Percentiles rank a stretch among this genome's conserved stretches.
phyloP scores from a whole-genome alignment of 1,140 invertebrate genomes.

The Lepidostoma basale region DNA sequence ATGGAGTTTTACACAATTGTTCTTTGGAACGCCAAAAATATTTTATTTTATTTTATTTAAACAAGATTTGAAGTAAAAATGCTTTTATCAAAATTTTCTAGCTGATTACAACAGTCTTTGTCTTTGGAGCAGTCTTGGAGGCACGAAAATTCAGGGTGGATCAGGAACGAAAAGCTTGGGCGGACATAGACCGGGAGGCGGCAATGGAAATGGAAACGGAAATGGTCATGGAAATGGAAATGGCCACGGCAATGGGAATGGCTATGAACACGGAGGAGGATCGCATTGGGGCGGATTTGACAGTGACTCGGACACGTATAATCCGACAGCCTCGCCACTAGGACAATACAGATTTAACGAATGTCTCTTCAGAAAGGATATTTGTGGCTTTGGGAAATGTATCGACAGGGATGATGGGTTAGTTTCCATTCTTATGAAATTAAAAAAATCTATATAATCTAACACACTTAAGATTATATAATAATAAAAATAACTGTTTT shows the following conservation, averaged over 20 bases:
- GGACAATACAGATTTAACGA: conserved; percentile 68
- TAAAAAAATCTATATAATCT: too few species aligned
- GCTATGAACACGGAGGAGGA: not conserved
- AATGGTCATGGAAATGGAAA: conserved; percentile 18
- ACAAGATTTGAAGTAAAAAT: too few species aligned
- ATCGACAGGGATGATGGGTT: conserved; percentile 77
- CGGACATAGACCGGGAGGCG: conserved; percentile 12
- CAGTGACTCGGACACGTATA: conserved; percentile 2
- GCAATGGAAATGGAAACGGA: conserved; percentile 32
- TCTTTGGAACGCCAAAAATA: too few species aligned
- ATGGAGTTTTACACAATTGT: too few species aligned
- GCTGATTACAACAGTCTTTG: conserved; percentile 44
- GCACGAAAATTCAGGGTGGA: conserved; percentile 10
- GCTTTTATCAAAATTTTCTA: conserved; percentile 12
- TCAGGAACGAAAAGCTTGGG: conserved; percentile 48
- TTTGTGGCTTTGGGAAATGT: conserved; percentile 80
- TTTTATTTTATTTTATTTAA: not conserved
- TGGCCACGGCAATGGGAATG: conserved; percentile 26
- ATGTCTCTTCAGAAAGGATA: conserved; percentile 73
- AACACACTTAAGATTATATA: too few species aligned
- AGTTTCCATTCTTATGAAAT: conserved; percentile 48
- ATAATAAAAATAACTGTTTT: too few species aligned
- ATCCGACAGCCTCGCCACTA: conserved; percentile 41
- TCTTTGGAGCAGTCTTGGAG: conserved; percentile 32
- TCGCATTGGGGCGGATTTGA: conserved; percentile 1